Evolutionary conservation across 2,113 vertebrate genomes (phyloP).

Genomic region (Cettia cetti): DNA sequence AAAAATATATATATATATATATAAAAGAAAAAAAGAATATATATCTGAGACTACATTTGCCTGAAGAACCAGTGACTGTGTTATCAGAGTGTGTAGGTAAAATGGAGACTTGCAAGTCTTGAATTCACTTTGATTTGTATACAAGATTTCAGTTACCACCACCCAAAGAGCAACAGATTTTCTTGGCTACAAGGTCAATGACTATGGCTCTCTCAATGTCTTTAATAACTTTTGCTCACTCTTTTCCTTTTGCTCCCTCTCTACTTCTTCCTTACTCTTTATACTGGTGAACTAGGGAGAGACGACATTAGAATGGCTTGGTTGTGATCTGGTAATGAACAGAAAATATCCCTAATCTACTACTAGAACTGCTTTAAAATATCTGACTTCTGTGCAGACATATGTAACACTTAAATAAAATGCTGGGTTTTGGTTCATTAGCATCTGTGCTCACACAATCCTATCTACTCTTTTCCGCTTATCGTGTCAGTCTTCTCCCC

Average conservation of each 20-base stretch:
- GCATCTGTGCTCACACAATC: background rate
- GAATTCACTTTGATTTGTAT: background rate
- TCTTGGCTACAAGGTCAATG: background rate
- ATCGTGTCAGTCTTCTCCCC: background rate
- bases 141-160: background rate
- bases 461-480: background rate
- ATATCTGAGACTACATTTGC: background rate
- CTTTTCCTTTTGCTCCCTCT: background rate
- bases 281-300: background rate
- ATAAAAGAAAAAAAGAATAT: no score
- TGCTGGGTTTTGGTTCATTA: background rate
- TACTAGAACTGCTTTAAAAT: background rate
- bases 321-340: background rate
- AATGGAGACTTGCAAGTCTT: background rate
- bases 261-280: accelerated
- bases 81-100: background rate
- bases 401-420: background rate
- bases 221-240: background rate
- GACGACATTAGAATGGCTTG: background rate
- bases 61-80: background rate
- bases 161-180: accelerated
- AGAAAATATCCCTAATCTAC: background rate
- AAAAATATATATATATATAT: no score
- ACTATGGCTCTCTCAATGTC: background rate
- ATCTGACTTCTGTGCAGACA: background rate